A percentile compares a stretch with the other conserved stretches of the same genome.
These are phyloP conservation scores for Larimichthys polyactis DNA, from an alignment of 2,113 vertebrate genomes.

Conservation along the genomic window DNA sequence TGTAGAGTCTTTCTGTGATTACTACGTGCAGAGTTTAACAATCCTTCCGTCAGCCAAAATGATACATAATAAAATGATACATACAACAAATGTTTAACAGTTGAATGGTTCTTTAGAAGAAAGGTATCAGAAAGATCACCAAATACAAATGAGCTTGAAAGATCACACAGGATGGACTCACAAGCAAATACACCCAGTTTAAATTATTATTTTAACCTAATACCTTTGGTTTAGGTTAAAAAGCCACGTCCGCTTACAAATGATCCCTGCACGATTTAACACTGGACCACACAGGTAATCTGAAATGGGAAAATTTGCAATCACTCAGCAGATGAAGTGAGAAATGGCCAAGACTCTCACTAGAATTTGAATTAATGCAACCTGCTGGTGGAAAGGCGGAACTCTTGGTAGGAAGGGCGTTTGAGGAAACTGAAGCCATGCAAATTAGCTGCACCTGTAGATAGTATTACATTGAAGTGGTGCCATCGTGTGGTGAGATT, in stretches of 20 bases:
- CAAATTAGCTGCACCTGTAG: neutral
- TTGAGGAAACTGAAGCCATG: too few relatives aligned
- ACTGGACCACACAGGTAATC: constrained; percentile 16
- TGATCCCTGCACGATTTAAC: constrained; percentile 38
- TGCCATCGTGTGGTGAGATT: constrained; percentile 17
- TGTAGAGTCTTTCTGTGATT: neutral
- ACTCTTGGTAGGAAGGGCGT: neutral
- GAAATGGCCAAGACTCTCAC: neutral
- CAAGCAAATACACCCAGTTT: too few relatives aligned
- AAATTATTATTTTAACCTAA: too few relatives aligned
- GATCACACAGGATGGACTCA: neutral
- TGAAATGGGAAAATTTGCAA: constrained; percentile 1
- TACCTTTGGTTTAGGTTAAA: constrained; percentile 35
- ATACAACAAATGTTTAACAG: neutral
- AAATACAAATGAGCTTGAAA: neutral
- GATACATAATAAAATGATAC: too few relatives aligned
- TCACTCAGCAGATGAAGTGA: neutral
- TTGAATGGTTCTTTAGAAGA: neutral
- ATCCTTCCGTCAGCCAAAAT: neutral
- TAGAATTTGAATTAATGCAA: constrained; percentile 23
- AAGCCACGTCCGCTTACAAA: constrained; percentile 51
- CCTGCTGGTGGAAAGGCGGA: neutral
- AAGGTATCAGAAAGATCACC: neutral
- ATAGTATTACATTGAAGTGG: neutral
- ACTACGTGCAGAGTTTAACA: neutral